phyloP scores from a whole-genome alignment of 1,140 invertebrate genomes.

The Bombus balteatus region DNA sequence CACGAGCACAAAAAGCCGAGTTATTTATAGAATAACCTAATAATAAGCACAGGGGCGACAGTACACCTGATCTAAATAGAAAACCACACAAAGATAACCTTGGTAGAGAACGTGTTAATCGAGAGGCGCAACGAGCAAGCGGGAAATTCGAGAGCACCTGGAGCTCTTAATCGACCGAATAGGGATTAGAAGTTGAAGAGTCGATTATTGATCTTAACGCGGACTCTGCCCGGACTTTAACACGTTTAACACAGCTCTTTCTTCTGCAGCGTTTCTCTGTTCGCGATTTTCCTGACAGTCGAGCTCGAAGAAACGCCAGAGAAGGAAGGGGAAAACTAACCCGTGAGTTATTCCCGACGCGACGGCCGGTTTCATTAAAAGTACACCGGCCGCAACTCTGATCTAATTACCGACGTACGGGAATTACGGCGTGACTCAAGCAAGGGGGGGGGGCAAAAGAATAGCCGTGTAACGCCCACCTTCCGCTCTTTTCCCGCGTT shows the following conservation, averaged over 20 bases:
- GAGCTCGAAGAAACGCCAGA: too few species aligned
- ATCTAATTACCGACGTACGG: constrained; percentile 18
- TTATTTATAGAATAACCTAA: not conserved
- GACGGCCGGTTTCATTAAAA: constrained; percentile 18
- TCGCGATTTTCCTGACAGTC: too few species aligned
- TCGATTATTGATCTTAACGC: constrained; percentile 17
- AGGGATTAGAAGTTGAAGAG: constrained; percentile 12
- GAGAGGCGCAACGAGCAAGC: not conserved
- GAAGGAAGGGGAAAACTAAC: not conserved
- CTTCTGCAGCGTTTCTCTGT: too few species aligned
- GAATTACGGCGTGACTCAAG: not conserved
- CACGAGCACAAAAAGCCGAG: not conserved
- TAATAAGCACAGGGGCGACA: not conserved
- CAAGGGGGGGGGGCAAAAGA: not conserved
- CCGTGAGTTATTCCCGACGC: not conserved
- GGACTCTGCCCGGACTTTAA: not conserved
- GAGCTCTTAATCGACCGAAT: constrained; percentile 4
- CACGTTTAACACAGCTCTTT: not conserved
- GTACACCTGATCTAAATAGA: not conserved
- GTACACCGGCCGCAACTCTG: constrained; percentile 10
- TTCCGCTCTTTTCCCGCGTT: not conserved
- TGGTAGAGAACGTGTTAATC: not conserved
- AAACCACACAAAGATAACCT: not conserved
- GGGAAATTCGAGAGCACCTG: constrained; percentile 15
- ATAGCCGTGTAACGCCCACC: not conserved